Evolutionary conservation across 2,888 invertebrate genomes (phyloP), one percentile per base, ranked within the genome.

Genomic region (Arenicola marina): DNA sequence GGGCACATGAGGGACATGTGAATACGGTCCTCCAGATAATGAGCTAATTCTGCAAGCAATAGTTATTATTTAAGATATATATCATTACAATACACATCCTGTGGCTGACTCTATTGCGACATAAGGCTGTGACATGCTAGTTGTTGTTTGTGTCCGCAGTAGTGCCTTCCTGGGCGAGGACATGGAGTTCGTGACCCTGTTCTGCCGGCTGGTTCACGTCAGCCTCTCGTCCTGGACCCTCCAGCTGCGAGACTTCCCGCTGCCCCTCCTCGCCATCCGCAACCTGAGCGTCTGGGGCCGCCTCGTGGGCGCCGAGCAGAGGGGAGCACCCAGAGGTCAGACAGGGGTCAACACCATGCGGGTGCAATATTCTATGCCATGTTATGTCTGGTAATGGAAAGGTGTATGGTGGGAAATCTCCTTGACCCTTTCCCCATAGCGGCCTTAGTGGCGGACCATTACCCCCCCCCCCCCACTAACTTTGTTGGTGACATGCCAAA

Each of bases 171-270:
- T 95, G 0, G 59, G 56, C 2, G 92, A 92, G 72, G 95, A 94
- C 71, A 91, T 90, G 0, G 91, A 93, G 78, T 96, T 95, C 85
- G 88, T 88, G 0, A 95, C 95, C 0, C 86, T 97, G 28, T 99
- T 97, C 97, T 94, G 95, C 74, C 89, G 98, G 7, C 89, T 89
- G 56, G 89, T 98, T 28, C 89, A 90, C 69, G 87, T 92, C 57
- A 89, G 90, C 68, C 91, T 93, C 73, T 88, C 89, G 24, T 90
- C 91, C 76, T 95, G 95, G 92, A 91, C 91, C 76, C 89, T 95
- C 73, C 89, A 91, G 76, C 86, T 99, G 68, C 87, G 98, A 4
- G 98, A 99, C 86, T 98, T 96, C 84, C 95, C 96, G 0, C 95
- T 95, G 80, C 93, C 95, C 0, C 88, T 96, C 84, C 87, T 97